Evolutionary conservation across 2,888 invertebrate species (phyloP).

Genomic region (Scaptomyza polygonia): DNA sequence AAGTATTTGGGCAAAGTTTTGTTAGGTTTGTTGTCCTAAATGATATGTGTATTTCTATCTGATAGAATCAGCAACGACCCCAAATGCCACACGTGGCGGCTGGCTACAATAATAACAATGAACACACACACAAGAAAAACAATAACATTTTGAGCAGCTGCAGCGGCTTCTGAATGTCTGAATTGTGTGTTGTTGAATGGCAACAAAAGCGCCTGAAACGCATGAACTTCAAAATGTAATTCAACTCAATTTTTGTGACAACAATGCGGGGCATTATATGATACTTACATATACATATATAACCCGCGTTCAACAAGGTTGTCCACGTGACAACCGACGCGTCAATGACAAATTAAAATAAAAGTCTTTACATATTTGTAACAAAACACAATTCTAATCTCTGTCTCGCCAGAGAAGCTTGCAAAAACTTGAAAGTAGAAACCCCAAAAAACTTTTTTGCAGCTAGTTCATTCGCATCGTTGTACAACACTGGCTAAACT

Average conservation of each 20-base stretch:
- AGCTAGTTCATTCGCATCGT: background rate
- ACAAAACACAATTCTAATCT: constrained; percentile 6
- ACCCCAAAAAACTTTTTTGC: background rate
- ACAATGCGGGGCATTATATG: constrained; percentile 25
- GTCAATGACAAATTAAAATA: background rate
- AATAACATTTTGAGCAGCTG: background rate
- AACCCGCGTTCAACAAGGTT: constrained; percentile 21
- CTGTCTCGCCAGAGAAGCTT: background rate
- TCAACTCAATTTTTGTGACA: constrained; percentile 22
- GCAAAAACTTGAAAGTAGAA: background rate
- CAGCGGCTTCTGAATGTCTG: constrained; percentile 12
- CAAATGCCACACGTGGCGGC: background rate
- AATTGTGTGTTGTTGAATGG: no score
- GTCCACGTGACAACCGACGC: constrained; percentile 12
- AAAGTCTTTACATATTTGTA: no score
- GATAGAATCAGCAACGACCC: background rate
- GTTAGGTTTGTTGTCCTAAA: constrained; percentile 4
- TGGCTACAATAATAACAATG: constrained; percentile 1
- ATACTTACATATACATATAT: no score
- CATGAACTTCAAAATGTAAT: constrained; percentile 25
- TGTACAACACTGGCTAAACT: background rate
- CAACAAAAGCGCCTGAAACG: constrained; percentile 38
- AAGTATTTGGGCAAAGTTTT: background rate
- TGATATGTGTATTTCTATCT: background rate
- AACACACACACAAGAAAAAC: background rate